Percentiles rank a stretch among this genome's conserved stretches.
Conservation (phyloP, 2,113 vertebrate species). For the Tiliqua scincoides region DNA sequence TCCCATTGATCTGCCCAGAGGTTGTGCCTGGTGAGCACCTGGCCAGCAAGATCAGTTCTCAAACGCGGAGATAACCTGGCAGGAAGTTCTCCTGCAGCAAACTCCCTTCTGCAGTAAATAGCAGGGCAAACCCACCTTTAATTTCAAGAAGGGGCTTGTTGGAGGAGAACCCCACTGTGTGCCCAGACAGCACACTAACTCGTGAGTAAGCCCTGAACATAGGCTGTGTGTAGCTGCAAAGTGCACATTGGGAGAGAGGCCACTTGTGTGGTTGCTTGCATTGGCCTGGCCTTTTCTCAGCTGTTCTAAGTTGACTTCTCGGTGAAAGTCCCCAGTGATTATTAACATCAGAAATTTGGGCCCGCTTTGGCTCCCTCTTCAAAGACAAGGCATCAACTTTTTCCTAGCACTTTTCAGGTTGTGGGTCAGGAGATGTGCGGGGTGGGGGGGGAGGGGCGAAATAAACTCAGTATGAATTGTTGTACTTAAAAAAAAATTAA, state of each 20-base stretch:
- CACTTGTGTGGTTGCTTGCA: too few relatives aligned
- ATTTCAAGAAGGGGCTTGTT: background rate
- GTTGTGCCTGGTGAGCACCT: too few relatives aligned
- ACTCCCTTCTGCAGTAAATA: background rate
- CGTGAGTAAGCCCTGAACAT: too few relatives aligned
- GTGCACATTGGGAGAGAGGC: background rate
- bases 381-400: too few relatives aligned
- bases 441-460: too few relatives aligned
- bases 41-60: background rate
- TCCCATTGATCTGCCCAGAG: constrained; percentile 14
- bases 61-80: background rate
- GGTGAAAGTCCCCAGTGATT: background rate
- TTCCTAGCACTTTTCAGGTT: background rate
- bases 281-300: too few relatives aligned
- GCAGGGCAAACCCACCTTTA: background rate
- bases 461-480: too few relatives aligned
- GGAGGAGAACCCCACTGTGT: background rate
- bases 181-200: background rate
- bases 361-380: background rate
- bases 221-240: background rate
- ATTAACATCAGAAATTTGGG: too few relatives aligned
- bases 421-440: too few relatives aligned
- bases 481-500: too few relatives aligned
- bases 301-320: background rate
- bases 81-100: background rate